These are phyloP conservation scores for Trichonephila clavata DNA, from an alignment of 1,140 invertebrate genomes.

Conservation along the genomic window DNA sequence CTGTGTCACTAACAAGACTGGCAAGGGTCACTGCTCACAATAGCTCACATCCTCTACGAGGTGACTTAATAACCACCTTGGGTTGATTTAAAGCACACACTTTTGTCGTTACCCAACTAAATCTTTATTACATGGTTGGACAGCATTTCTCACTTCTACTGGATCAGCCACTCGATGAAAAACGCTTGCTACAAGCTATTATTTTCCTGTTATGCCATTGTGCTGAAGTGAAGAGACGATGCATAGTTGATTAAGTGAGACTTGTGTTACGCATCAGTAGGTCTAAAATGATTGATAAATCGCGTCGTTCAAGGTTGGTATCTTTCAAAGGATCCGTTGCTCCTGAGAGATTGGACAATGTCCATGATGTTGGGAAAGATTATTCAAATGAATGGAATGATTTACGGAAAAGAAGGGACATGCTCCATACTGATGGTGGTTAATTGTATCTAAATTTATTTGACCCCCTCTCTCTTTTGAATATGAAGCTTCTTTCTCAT, in stretches of 20 bases:
- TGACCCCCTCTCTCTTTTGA: background rate
- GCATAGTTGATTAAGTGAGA: conserved; percentile 8
- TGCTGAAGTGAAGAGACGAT: background rate
- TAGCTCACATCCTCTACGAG: background rate
- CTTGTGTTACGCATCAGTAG: conserved; percentile 1
- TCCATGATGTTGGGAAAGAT: conserved; percentile 6
- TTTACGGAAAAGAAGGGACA: background rate
- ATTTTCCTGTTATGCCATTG: conserved; percentile 13
- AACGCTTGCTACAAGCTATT: conserved; percentile 7
- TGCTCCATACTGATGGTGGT: background rate
- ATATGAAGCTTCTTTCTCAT: background rate
- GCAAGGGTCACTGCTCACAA: conserved; percentile 2
- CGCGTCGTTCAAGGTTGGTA: background rate
- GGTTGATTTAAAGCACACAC: background rate
- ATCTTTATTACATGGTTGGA: conserved; percentile 25
- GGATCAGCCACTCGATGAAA: background rate
- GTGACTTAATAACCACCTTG: background rate
- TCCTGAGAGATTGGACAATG: conserved; percentile 26
- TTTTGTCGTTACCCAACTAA: background rate
- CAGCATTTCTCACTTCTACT: conserved; percentile 21
- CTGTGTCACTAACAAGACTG: background rate
- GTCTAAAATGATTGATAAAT: conserved; percentile 52
- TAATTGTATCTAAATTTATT: background rate
- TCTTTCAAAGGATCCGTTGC: background rate
- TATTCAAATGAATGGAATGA: background rate